Conservation (phyloP, 2,888 invertebrate genomes). For the Tipula lateralis region DNA sequence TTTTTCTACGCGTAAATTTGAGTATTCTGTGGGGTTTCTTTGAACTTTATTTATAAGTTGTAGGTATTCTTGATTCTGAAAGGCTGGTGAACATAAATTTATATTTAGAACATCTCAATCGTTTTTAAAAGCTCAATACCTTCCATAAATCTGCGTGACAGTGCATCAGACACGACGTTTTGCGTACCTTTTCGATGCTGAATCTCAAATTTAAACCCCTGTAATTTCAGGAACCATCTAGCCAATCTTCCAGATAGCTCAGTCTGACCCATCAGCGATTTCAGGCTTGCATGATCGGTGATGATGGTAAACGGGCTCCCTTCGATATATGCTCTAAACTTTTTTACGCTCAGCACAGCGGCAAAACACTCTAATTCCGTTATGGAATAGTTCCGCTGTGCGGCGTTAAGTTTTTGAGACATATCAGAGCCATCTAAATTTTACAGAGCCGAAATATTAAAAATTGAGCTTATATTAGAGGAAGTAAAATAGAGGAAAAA, state of each 20-base stretch:
- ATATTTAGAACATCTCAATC: not conserved
- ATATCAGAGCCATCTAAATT: no score
- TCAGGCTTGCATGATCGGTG: not conserved
- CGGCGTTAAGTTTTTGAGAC: not conserved
- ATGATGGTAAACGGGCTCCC: not conserved
- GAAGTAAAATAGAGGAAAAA: no score
- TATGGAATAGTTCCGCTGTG: no score
- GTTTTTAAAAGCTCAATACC: not conserved
- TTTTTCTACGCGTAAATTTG: no score
- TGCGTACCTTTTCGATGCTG: conserved; percentile 28
- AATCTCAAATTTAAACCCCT: not conserved
- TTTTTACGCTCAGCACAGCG: no score
- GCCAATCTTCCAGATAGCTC: conserved; percentile 29
- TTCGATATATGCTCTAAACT: no score
- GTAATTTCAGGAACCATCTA: not conserved
- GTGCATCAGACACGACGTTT: conserved; percentile 30
- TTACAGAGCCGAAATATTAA: no score
- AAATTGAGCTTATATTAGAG: no score
- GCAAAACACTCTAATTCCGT: no score
- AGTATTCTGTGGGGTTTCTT: no score
- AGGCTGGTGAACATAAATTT: not conserved
- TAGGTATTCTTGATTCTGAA: not conserved
- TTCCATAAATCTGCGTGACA: not conserved
- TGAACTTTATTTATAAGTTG: not conserved
- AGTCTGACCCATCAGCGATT: conserved; percentile 27